Evolutionary conservation across 2,113 vertebrate species (phyloP).

Genomic region (Phoxinus phoxinus): DNA sequence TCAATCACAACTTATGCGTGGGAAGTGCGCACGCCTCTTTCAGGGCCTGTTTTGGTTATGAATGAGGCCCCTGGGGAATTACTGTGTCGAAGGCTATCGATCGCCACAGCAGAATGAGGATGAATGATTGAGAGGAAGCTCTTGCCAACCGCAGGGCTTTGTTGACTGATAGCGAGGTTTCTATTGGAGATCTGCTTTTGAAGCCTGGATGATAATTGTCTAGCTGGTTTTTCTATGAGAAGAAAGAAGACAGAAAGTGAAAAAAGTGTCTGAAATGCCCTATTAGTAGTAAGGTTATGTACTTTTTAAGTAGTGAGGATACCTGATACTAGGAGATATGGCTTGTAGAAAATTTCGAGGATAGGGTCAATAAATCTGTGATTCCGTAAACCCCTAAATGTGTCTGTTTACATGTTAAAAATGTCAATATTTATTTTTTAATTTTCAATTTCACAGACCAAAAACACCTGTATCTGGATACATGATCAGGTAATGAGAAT

Average conservation of each 20-base stretch:
- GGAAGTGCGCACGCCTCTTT: too few relatives aligned
- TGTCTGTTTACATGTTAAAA: neutral
- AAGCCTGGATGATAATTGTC: neutral
- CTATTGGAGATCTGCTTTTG: conserved; percentile 5
- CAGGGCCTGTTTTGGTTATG: too few relatives aligned
- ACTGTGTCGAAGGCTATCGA: neutral
- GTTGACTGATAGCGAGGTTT: neutral
- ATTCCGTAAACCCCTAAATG: neutral
- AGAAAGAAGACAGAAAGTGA: neutral
- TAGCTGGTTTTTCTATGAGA: neutral
- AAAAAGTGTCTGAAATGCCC: neutral
- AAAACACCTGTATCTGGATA: conserved; percentile 69
- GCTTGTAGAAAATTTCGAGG: neutral
- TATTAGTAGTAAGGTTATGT: neutral
- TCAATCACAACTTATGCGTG: too few relatives aligned
- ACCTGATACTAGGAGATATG: neutral
- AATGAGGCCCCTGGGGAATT: neutral
- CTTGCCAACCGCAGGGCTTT: neutral
- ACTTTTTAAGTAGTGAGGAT: neutral
- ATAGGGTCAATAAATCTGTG: conserved; percentile 21
- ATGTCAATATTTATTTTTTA: neutral
- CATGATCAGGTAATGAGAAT: conserved; percentile 71
- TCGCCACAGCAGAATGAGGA: neutral
- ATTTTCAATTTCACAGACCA: conserved; percentile 44
- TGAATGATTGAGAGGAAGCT: neutral